Evolutionary conservation across 2,797 vertebrate genomes (phyloP), one percentile per base, ranked within the genome.

Genomic region (Hipposideros larvatus): DNA sequence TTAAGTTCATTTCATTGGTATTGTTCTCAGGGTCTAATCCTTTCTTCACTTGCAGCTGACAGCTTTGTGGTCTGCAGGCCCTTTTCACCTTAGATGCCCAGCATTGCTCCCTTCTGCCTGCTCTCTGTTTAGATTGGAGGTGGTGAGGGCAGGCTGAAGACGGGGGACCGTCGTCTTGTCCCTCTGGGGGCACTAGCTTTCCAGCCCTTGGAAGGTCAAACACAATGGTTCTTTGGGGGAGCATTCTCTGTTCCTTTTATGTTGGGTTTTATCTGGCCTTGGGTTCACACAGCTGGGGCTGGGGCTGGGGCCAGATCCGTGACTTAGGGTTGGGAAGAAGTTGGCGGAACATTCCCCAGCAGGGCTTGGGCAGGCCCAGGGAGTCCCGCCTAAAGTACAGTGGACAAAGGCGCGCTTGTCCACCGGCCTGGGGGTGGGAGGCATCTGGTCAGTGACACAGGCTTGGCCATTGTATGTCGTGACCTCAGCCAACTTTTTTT

Each of bases 331-430:
- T 95, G 82, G 85, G 82, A 97, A 97, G 80, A 96, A 77, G 73
- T 86, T 95, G 95, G 87, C 51, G 13, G 83, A 94, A 97, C 94
- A 80, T 97, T 98, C 90, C 92, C 80, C 91, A 94, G 92, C 84
- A 79, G 87, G 65, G 79, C 82, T 87, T 94, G 85, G 95, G 91
- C 95, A 96, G 91, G 87, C 96, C 79, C 82, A 84, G 91, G 84
- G 96, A 93, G 84, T 93, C 94, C 87, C 31, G 87, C 82, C 95
- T 96, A 97, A 96, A 94, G 71, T 75, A 79, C 86, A 84, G 66
- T 82, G 83, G 88, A 97, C 97, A 98, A 97, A 98, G 87, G 92
- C 59, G 34, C 55, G 92, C 95, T 97, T 98, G 95, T 97, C 92
- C 90, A 22, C 48, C 73, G 90, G 66, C 80, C 70, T 46, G 46